Conservation (phyloP, 2,797 vertebrate species). For the Pristis pectinata region DNA sequence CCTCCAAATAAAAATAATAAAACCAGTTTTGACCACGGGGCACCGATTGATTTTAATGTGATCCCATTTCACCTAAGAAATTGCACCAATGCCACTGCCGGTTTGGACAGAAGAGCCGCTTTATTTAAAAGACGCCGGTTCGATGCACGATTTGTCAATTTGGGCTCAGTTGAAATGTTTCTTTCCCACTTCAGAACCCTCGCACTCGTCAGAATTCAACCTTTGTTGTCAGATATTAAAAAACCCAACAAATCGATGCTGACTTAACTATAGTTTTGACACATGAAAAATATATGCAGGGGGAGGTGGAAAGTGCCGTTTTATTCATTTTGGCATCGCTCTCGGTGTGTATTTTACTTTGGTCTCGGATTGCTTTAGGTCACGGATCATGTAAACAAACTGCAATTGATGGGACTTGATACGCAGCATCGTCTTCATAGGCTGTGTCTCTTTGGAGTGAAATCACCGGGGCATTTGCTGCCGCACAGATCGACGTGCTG, state of each 20-base stretch:
- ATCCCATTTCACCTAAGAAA: background rate
- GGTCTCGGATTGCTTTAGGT: background rate
- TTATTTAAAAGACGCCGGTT: background rate
- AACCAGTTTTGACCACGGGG: background rate
- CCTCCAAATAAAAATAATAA: background rate
- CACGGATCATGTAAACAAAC: constrained; percentile 2
- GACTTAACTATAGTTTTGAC: background rate
- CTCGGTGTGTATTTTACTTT: background rate
- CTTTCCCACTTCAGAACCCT: background rate
- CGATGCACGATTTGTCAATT: background rate
- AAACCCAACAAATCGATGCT: background rate
- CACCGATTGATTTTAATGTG: background rate
- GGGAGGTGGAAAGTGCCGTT: background rate
- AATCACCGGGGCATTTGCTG: background rate
- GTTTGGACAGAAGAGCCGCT: background rate
- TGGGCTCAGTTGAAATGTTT: background rate
- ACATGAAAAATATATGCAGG: background rate
- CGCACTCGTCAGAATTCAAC: background rate
- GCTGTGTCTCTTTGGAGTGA: background rate
- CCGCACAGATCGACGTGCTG: background rate
- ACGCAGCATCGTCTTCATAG: background rate
- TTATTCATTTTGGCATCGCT: background rate
- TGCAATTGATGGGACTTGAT: background rate
- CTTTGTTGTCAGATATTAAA: background rate
- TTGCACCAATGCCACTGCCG: background rate